A percentile compares a stretch with the other conserved stretches of the same genome.
Evolutionary conservation across 2,888 invertebrate species (phyloP).

Genomic region (Drosophila algonquin): DNA sequence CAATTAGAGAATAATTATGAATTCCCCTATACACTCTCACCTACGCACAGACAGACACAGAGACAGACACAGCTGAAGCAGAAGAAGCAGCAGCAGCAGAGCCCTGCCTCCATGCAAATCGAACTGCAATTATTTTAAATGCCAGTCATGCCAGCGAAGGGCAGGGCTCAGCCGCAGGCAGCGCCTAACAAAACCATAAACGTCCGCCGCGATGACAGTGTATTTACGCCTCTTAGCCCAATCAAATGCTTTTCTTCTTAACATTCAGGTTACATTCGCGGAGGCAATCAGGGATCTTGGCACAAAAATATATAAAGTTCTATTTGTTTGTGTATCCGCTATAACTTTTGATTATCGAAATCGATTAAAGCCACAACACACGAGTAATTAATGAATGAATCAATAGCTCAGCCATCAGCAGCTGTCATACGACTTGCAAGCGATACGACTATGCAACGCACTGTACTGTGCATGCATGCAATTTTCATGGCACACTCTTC

Average conservation of each 20-base stretch:
- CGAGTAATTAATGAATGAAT: conserved; percentile 3
- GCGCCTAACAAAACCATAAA: conserved; percentile 9
- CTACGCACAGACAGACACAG: background rate
- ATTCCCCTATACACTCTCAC: background rate
- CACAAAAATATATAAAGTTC: too few species aligned
- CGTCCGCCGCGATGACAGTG: too few species aligned
- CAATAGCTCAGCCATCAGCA: conserved; percentile 1
- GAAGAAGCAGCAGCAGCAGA: background rate
- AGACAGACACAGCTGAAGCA: background rate
- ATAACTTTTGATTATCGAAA: too few species aligned
- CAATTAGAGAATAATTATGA: conserved; percentile 68
- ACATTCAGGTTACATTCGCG: too few species aligned
- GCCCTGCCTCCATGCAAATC: conserved; percentile 46
- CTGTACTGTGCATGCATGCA: background rate
- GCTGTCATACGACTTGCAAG: too few species aligned
- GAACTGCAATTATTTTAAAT: conserved; percentile 54
- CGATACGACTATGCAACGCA: conserved; percentile 17
- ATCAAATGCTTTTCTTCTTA: too few species aligned
- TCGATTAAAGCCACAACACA: background rate
- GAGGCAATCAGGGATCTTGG: too few species aligned
- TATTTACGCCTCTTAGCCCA: too few species aligned
- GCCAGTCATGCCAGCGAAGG: conserved; percentile 1
- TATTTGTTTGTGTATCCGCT: too few species aligned
- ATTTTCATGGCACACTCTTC: conserved; percentile 34
- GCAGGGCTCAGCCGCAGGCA: background rate